These are phyloP conservation scores for Patella pellucida DNA, from an alignment of 2,888 invertebrate species.

Conservation along the genomic window DNA sequence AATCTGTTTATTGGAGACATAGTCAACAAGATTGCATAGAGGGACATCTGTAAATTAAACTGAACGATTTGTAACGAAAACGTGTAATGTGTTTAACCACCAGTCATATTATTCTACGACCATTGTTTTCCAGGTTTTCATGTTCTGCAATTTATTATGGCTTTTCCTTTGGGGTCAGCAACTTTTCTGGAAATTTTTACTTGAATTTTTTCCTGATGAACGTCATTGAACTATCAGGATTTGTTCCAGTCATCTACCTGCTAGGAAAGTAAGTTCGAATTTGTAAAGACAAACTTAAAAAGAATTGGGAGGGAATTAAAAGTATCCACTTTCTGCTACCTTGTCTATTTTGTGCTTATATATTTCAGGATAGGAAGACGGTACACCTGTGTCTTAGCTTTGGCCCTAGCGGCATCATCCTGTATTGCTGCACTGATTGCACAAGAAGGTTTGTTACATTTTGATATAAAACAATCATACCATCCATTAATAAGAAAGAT, in stretches of 20 bases:
- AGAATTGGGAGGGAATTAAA: too few relatives aligned
- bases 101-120: too few relatives aligned
- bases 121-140: constrained; percentile 69
- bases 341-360: too few relatives aligned
- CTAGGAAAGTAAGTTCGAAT: not conserved
- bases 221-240: constrained; percentile 63
- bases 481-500: too few relatives aligned
- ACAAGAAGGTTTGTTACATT: not conserved
- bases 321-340: too few relatives aligned
- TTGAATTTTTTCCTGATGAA: constrained; percentile 72
- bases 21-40: too few relatives aligned
- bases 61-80: too few relatives aligned
- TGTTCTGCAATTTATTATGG: constrained; percentile 71
- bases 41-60: too few relatives aligned
- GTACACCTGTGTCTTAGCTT: not conserved
- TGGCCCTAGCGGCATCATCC: not conserved
- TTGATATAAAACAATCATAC: too few relatives aligned
- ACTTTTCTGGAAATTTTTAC: constrained; percentile 71
- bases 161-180: constrained; percentile 69
- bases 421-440: not conserved
- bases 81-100: too few relatives aligned
- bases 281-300: too few relatives aligned
- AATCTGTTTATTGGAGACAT: too few relatives aligned
- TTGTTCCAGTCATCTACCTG: not conserved
- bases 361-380: not conserved